These are phyloP conservation scores for Microtus montanus DNA, from an alignment of 2,113 vertebrate species.

Conservation along the genomic window DNA sequence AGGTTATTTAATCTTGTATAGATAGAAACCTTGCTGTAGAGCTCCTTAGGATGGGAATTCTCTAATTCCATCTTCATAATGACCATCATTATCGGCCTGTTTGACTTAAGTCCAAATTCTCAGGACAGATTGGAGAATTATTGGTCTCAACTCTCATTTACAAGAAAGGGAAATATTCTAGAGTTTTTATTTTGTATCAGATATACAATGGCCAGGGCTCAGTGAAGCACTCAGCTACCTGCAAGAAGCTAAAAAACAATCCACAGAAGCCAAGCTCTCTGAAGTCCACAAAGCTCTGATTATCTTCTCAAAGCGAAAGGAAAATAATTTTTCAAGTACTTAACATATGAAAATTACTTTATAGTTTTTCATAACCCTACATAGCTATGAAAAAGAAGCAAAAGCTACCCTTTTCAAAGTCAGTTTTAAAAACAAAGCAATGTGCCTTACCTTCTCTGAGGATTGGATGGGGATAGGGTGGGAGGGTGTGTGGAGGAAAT, in stretches of 20 bases:
- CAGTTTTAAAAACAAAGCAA: neutral
- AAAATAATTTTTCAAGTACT: neutral
- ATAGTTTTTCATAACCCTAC: conserved; percentile 54
- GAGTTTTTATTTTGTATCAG: conserved; percentile 17
- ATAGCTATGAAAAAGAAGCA: conserved; percentile 42
- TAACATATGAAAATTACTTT: conserved; percentile 55
- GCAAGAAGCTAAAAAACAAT: conserved; percentile 40
- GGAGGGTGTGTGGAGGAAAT: too few relatives aligned
- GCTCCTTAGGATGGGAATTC: neutral
- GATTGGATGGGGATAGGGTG: too few relatives aligned
- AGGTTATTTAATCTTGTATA: conserved; percentile 16
- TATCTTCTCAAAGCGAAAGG: conserved; percentile 25
- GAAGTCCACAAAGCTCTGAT: neutral
- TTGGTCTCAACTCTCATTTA: conserved; percentile 26
- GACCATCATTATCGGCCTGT: neutral
- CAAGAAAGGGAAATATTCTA: neutral
- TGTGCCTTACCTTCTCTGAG: too few relatives aligned
- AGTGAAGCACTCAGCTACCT: neutral
- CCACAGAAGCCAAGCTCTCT: neutral
- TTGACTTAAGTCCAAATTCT: conserved; percentile 27
- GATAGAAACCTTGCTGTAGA: conserved; percentile 3
- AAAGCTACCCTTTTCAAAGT: conserved; percentile 25
- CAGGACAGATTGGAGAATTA: conserved; percentile 21
- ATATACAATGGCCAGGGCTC: neutral
- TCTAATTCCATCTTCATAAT: neutral